Conservation (phyloP, 2,113 vertebrate genomes). For the Oxyura jamaicensis region DNA sequence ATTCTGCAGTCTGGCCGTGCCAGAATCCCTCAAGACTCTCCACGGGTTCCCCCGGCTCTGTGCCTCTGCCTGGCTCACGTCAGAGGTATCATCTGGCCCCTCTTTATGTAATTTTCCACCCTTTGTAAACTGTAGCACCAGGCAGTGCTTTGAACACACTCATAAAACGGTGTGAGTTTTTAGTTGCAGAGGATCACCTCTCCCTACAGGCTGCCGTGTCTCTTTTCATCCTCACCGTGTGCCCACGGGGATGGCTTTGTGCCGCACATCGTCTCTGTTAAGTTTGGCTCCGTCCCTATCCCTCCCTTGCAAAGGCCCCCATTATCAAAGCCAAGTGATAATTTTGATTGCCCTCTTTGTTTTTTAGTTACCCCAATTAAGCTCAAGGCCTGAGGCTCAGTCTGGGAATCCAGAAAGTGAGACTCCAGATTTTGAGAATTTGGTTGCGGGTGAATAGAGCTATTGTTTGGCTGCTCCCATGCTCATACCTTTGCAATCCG, state of each 20-base stretch:
- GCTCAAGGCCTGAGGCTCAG: neutral
- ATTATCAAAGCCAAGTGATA: neutral
- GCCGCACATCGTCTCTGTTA: neutral
- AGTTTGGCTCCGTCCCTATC: neutral
- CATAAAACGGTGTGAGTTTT: fast-evolving
- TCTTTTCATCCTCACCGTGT: neutral
- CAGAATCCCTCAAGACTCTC: neutral
- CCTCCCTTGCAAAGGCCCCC: neutral
- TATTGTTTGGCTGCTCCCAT: neutral
- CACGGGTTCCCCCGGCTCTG: fast-evolving
- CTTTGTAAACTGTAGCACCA: neutral
- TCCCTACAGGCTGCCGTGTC: neutral
- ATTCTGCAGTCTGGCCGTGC: neutral
- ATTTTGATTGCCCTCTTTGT: neutral
- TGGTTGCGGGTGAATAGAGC: neutral
- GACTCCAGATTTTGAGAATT: neutral
- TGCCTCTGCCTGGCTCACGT: neutral
- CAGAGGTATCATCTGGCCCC: neutral
- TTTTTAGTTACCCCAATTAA: neutral
- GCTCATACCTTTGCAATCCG: neutral
- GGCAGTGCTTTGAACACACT: neutral
- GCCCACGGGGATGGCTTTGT: neutral
- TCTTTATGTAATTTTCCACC: neutral
- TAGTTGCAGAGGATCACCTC: neutral
- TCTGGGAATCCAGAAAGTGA: neutral